Evolutionary conservation across 2,888 invertebrate species (phyloP), one percentile per base, ranked within the genome.

Genomic region (Caenorhabditis zanzibari): DNA sequence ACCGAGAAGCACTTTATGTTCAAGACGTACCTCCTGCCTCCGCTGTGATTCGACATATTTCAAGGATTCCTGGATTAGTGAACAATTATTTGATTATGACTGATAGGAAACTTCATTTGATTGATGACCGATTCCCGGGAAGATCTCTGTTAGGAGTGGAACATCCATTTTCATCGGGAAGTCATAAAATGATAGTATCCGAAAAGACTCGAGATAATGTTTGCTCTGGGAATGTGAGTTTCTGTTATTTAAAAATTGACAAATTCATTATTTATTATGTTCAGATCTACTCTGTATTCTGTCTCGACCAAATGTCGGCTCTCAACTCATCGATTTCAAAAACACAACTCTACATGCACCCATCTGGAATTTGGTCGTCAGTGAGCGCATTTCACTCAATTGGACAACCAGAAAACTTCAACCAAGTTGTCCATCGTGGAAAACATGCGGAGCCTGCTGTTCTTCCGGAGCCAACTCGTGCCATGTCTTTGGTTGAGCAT

Each of bases 51-150:
- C n/a, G 63, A 12, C 84, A 85, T 32, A 19, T 87, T 32, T 56
- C 35, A 35, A n/a, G 63, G 5, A 10, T 85, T 12, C 72, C 79
- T 4, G 28, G 52, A 0, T 68, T 49, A 1, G 38, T 81, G 10
- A 81, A 86, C 52, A 68, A 58, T n/a, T 81, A 74, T n/a, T 1
- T 85, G 2, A 74, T 73, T 5, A 66, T 88, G 58, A 86, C 84
- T 10, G 82, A 80, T 52, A 49, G 73, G 35, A 24, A 69, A n/a
- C 10, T 85, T 24, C 76, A 82, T 66, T 63, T 88, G 5, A n/a
- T 88, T 7, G 88, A 88, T 69, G 87, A 88, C 56, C 80, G 88
- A 32, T 84, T 84, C 41, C 86, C 86, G 1, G 81, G 81, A 38
- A 56, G 38, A 10, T 14, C 80, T 1, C 47, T 88, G 0, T 41